Percentiles rank a stretch among this genome's conserved stretches.
Conservation (phyloP, 2,888 invertebrate species). For the Melanophora roralis region DNA sequence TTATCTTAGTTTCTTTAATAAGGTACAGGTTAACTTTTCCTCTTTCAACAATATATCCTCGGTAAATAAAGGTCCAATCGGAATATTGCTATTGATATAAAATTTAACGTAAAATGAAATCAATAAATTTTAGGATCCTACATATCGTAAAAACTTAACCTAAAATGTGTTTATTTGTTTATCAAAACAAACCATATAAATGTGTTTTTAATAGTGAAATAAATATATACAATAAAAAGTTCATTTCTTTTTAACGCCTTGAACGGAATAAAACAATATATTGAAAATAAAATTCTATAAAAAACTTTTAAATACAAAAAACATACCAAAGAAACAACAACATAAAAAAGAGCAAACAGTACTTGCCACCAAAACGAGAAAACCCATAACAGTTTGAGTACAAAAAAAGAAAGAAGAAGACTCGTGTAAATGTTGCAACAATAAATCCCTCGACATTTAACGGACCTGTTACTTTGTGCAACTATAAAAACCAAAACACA, state of each 20-base stretch:
- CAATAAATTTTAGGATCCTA: no score
- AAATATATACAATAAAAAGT: conserved; percentile 42
- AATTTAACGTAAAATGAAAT: no score
- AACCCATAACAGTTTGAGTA: neutral
- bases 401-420: neutral
- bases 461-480: conserved; percentile 21
- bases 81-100: no score
- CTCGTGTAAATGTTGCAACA: conserved; percentile 42
- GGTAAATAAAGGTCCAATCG: no score
- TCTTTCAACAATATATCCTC: no score
- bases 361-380: conserved; percentile 9
- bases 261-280: neutral
- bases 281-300: neutral
- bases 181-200: conserved; percentile 15
- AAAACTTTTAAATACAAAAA: neutral
- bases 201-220: conserved; percentile 43
- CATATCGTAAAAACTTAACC: no score
- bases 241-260: conserved; percentile 29
- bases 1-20: no score
- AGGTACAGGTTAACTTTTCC: no score
- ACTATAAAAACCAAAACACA: no score
- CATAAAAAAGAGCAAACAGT: conserved; percentile 13
- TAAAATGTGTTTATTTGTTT: neutral
- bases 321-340: neutral
- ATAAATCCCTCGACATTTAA: conserved; percentile 51